phyloP scores from a whole-genome alignment of 2,797 vertebrate genomes.

The Halcyon leucocephala region DNA sequence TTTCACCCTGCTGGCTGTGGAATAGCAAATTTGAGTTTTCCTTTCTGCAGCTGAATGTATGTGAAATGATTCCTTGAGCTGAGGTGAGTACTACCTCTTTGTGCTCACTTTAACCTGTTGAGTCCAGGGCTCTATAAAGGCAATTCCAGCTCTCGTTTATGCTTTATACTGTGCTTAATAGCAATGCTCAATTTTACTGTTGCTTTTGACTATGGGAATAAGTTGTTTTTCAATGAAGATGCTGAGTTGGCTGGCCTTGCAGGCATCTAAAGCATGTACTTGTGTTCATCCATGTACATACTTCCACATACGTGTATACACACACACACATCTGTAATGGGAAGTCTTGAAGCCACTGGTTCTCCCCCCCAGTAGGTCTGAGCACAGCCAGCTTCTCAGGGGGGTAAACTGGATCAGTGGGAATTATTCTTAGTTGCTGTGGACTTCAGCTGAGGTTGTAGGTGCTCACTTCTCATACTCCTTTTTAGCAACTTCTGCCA shows the following conservation, averaged over 20 bases:
- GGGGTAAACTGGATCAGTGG: neutral
- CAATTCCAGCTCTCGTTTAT: neutral
- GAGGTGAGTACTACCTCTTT: neutral
- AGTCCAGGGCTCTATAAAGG: neutral
- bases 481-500: neutral
- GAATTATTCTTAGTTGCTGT: neutral
- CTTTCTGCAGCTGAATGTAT: neutral
- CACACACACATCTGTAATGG: neutral
- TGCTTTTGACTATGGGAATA: neutral
- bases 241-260: neutral
- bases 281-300: neutral
- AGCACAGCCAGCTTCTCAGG: neutral
- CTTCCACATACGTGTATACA: fast-evolving
- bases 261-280: neutral
- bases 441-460: neutral
- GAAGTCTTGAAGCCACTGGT: neutral
- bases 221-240: neutral
- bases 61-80: neutral
- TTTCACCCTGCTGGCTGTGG: neutral
- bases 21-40: neutral
- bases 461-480: neutral
- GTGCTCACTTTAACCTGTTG: neutral
- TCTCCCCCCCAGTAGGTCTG: neutral
- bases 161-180: neutral
- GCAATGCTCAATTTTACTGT: neutral